Base-by-base conservation (phyloP, 2,797 vertebrate genomes). In the Propithecus perrieri region DNA sequence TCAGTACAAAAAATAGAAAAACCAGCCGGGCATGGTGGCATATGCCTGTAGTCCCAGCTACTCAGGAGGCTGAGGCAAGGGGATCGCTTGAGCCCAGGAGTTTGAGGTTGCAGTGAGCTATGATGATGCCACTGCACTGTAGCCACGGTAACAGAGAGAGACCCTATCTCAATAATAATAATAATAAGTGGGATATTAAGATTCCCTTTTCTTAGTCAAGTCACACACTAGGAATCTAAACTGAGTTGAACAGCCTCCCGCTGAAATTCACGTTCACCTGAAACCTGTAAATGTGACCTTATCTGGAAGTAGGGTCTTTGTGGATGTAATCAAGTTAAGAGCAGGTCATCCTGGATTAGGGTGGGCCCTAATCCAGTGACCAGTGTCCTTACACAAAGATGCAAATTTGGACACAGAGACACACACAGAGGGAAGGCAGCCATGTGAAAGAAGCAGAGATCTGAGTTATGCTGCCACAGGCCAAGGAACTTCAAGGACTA, bases 221-320 rank as follows among this genome's bases (percentile, higher is more conserved):
- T 81, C 55, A 84, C 15, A 46, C 26, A 55, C 30, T 30, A 30
- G 33, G 65, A 0, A 5, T 50, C 33, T 80, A 50, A 33, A 33
- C 26, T 71, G 8, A 4, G 41, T 63, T 87, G 65, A 74, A 85
- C 13, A 85, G 35, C 59, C 88, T 10, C 1, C 24, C 3, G 8
- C 4, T 12, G 3, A 83, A 91, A 87, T 24, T 57, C 38, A 50
- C 33, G 6, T 41, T 71, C 5, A 71, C 46, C 48, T 72, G 41
- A 38, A 63, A 78, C 10, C 48, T 65, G 11, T 57, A 41, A 78
- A 83, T 26, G 69, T 83, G n/a, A 63, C 24, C 75, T 65, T 61
- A 86, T 59, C 83, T 57, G 38, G 46, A 94, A 86, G 69, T 61
- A 69, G 26, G 55, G 14, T 69, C 30, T 94, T 81, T 85, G 41